Conservation (phyloP, 2,797 vertebrate genomes). For the Pitangus sulphuratus region DNA sequence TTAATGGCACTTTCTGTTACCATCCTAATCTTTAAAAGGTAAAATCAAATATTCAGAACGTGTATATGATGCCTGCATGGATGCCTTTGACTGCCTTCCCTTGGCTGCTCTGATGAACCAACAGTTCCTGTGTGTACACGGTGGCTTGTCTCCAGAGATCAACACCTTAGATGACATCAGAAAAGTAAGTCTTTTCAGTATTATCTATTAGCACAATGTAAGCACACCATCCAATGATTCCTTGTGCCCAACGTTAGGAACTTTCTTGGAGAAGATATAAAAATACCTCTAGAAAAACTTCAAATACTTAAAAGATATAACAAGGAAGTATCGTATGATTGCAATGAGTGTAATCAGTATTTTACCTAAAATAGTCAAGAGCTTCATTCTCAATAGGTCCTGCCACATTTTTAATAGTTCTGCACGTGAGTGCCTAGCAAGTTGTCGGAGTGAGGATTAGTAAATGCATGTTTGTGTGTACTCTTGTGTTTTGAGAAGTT, state of each 20-base stretch:
- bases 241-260: not conserved
- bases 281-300: not conserved
- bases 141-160: slow-evolving; percentile 98
- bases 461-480: not conserved
- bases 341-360: not conserved
- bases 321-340: not conserved
- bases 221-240: not conserved
- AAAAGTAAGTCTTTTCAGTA: slow-evolving; percentile 89
- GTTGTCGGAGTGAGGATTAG: not conserved
- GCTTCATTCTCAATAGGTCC: not conserved
- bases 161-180: slow-evolving; percentile 99
- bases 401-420: not conserved
- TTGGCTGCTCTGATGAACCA: slow-evolving; percentile 99
- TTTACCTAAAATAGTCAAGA: not conserved
- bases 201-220: not conserved
- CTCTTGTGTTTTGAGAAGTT: not conserved
- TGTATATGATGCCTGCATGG: slow-evolving; percentile 98
- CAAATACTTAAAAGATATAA: not conserved
- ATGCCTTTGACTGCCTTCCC: slow-evolving; percentile 99
- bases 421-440: not conserved
- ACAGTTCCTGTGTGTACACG: slow-evolving; percentile 97
- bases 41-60: slow-evolving; percentile 99
- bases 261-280: not conserved
- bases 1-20: not conserved
- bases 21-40: slow-evolving; percentile 82